These are phyloP conservation scores for Gorsachius magnificus DNA, from an alignment of 2,797 vertebrate species.

Conservation along the genomic window DNA sequence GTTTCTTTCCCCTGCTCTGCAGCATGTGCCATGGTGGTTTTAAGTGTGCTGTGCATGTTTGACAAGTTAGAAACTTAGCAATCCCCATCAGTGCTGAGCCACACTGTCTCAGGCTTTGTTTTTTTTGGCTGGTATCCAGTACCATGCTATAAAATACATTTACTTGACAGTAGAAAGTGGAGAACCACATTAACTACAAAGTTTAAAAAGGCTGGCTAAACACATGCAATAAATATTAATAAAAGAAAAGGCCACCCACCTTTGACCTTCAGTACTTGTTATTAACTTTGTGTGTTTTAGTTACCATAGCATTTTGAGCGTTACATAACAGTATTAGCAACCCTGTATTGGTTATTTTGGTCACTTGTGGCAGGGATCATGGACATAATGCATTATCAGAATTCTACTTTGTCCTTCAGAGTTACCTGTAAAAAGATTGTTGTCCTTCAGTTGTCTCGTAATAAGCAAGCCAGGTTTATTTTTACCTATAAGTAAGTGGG, in stretches of 20 bases:
- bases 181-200: conserved; percentile 68
- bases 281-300: conserved; percentile 46
- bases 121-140: conserved; percentile 74
- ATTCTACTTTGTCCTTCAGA: not conserved
- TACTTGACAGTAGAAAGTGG: conserved; percentile 74
- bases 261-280: conserved; percentile 70
- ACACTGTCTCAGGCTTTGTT: conserved; percentile 65
- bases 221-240: conserved; percentile 76
- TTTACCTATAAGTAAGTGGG: not conserved
- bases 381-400: not conserved
- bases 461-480: not conserved
- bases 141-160: conserved; percentile 73
- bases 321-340: not conserved
- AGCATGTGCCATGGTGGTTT: conserved; percentile 64
- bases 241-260: conserved; percentile 72
- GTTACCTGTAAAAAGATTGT: not conserved
- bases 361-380: not conserved
- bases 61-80: conserved; percentile 68
- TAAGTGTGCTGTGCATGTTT: conserved; percentile 67
- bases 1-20: conserved; percentile 35
- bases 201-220: conserved; percentile 74
- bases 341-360: not conserved
- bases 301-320: conserved; percentile 32
- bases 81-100: conserved; percentile 40
- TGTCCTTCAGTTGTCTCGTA: not conserved